Base-by-base conservation (phyloP, 2,888 invertebrate species). In the Aspidiotus rigidus region DNA sequence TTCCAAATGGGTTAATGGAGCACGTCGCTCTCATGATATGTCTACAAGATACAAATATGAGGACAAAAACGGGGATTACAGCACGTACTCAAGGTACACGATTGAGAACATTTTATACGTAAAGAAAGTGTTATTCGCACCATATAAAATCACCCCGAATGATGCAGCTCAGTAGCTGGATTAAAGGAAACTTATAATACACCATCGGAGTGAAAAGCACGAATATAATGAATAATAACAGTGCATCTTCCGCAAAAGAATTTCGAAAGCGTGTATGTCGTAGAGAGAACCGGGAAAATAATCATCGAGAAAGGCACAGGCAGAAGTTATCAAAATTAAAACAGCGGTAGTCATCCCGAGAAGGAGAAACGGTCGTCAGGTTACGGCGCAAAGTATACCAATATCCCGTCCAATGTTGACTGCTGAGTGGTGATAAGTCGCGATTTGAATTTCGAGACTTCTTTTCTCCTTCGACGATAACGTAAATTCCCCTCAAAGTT, bases 381-480 rank as follows among this genome's bases (percentile, higher is more conserved):
- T 28, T 28, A 28, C 28, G 28, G 28, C 28, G 28, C 1, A 28
- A 28, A 28, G 28, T 28, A 5, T 28, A 28, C 28, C 28, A 28
- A 28, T 28, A 28, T 28, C 28, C 28, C 28, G 28, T 28, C 28
- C 28, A 28, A 28, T 28, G 28, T 28, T 28, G 5, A 28, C 28
- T 28, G 28, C 28, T 28, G 5, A 28, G 28, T 28, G 28, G 55
- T 64, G 64, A 64, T 64, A 64, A 64, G 64, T 55, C 41, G 9
- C 55, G 15, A 15, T 55, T 63, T n/a, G 28, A 28, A 28, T 28
- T 28, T 28, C 28, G 15, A 49, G 16, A 16, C 28, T 53, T 55
- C 39, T 8, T 15, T 64, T 64, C 64, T 41, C 64, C 64, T 53
- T 55, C 49, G 49, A 55, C 41, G 40, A 64, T 10, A 54, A 49